A percentile compares a stretch with the other conserved stretches of the same genome.
Conservation (phyloP, 2,797 vertebrate genomes). For the Alouatta caraya region DNA sequence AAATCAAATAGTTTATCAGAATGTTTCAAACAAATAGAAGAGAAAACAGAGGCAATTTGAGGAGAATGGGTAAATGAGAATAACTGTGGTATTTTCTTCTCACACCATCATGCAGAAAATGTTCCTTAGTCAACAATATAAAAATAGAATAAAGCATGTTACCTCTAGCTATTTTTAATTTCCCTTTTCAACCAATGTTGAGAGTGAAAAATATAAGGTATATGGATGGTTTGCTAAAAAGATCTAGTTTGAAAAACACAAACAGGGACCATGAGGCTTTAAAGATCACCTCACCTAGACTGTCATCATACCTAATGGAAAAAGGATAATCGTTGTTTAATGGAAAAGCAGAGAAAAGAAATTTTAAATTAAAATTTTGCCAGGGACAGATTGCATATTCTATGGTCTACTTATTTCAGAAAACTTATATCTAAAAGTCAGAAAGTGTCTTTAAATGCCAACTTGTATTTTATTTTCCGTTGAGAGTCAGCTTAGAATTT, state of each 20-base stretch:
- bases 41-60: not conserved
- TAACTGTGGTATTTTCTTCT: not conserved
- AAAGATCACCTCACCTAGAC: not conserved
- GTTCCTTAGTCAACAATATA: not conserved
- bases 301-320: not conserved
- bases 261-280: not conserved
- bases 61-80: not conserved
- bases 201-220: not conserved
- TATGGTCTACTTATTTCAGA: not conserved
- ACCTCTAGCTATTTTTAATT: not conserved
- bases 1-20: slow-evolving; percentile 61
- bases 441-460: not conserved
- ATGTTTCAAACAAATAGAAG: slow-evolving; percentile 53
- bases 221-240: not conserved
- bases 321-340: not conserved
- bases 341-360: not conserved
- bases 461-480: not conserved
- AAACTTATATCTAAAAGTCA: not conserved
- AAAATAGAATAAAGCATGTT: not conserved
- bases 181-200: not conserved
- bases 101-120: not conserved
- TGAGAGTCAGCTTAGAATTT: not conserved
- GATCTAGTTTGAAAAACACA: not conserved
- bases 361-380: not conserved
- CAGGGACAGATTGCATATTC: not conserved